These are phyloP conservation scores for Lottia gigantea DNA, from an alignment of 2,888 invertebrate species.

Conservation along the genomic window DNA sequence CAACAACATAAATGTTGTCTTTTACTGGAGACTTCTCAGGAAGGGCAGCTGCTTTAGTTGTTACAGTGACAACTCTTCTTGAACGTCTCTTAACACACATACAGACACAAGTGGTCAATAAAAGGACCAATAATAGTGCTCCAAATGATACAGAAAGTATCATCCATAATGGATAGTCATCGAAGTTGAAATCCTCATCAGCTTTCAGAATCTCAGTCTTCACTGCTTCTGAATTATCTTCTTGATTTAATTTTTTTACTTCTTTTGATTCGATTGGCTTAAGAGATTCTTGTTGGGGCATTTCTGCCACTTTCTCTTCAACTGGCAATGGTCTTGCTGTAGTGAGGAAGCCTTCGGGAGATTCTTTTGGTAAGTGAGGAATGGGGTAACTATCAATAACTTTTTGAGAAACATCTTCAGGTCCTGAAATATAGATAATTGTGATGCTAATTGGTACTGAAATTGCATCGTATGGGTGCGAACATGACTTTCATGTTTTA, in stretches of 20 bases:
- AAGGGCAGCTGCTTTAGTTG: background rate
- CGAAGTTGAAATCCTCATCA: background rate
- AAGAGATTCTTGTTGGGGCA: background rate
- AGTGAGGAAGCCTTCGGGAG: too few species aligned
- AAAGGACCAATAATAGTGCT: slow-evolving; percentile 18
- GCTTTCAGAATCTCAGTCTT: too few species aligned
- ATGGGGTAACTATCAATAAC: slow-evolving; percentile 1
- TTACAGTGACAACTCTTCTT: slow-evolving; percentile 18
- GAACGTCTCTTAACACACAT: slow-evolving; percentile 19
- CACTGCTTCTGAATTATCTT: background rate
- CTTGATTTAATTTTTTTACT: background rate
- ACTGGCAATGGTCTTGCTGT: slow-evolving; percentile 5
- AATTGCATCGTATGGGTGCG: too few species aligned
- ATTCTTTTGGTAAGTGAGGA: background rate
- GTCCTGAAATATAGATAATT: too few species aligned
- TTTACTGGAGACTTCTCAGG: slow-evolving; percentile 27
- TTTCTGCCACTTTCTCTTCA: background rate
- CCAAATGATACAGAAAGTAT: slow-evolving; percentile 26
- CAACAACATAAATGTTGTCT: slow-evolving; percentile 19
- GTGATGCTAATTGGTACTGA: too few species aligned
- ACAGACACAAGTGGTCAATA: slow-evolving; percentile 21
- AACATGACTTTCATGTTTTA: too few species aligned
- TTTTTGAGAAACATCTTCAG: too few species aligned
- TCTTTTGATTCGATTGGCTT: background rate
- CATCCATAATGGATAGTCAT: slow-evolving; percentile 27